These are phyloP conservation scores for Cyprinella venusta DNA, from an alignment of 2,797 vertebrate genomes.

Conservation along the genomic window DNA sequence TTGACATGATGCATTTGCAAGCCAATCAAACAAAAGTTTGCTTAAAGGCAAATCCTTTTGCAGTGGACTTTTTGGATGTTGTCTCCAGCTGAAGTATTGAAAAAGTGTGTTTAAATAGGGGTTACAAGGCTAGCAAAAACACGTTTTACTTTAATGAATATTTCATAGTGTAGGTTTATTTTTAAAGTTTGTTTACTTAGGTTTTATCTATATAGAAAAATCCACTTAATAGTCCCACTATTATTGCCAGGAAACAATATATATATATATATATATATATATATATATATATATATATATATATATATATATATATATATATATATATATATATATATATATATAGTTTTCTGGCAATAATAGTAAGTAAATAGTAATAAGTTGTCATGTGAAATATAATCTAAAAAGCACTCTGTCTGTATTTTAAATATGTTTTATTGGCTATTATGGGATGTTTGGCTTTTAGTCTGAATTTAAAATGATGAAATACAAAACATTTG, in stretches of 20 bases:
- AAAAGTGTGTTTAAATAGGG: not conserved
- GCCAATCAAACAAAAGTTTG: not conserved
- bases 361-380: no score
- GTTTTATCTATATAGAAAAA: not conserved
- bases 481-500: not conserved
- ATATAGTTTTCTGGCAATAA: no score
- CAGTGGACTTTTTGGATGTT: not conserved
- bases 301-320: no score
- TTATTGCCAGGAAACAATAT: not conserved
- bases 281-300: no score
- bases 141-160: not conserved
- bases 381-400: not conserved
- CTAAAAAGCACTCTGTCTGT: not conserved
- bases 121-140: not conserved
- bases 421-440: not conserved
- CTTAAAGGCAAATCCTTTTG: rapidly evolving
- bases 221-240: not conserved
- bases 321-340: no score
- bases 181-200: not conserved
- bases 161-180: not conserved
- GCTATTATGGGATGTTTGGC: not conserved
- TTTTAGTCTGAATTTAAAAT: not conserved
- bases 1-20: not conserved
- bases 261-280: not conserved
- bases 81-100: not conserved